Percentiles rank a stretch among this genome's conserved stretches.
phyloP scores from a whole-genome alignment of 1,140 invertebrate genomes.

The Cydia fagiglandana region DNA sequence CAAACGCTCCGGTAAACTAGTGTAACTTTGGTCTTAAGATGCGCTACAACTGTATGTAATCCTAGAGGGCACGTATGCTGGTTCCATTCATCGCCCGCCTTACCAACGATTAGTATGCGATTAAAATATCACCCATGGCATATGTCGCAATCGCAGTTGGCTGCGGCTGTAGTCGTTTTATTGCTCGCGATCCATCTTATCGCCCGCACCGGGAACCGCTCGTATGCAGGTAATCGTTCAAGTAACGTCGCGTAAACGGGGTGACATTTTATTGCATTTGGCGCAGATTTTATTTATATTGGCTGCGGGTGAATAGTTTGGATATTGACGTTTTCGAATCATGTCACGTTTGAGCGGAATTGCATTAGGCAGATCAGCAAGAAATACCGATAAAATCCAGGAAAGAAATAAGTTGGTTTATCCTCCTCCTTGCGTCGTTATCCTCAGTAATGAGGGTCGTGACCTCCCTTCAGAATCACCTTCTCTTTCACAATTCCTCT shows the following conservation, averaged over 20 bases:
- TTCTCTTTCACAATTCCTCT: no score
- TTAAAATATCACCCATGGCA: constrained; percentile 16
- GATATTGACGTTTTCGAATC: neutral
- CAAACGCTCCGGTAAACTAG: neutral
- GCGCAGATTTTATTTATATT: constrained; percentile 19
- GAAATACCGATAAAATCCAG: neutral
- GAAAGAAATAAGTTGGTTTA: neutral
- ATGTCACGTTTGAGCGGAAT: constrained; percentile 9
- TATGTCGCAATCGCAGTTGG: constrained; percentile 32
- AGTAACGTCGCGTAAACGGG: constrained; percentile 28
- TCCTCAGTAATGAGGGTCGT: no score
- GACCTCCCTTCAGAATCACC: no score
- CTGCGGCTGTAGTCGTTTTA: constrained; percentile 28
- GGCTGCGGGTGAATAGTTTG: neutral
- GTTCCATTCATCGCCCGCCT: neutral
- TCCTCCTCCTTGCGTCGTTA: no score
- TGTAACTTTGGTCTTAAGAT: neutral
- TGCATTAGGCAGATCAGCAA: neutral
- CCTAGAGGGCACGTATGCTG: neutral
- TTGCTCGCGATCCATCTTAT: constrained; percentile 31
- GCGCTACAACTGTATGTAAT: neutral
- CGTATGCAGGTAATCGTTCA: constrained; percentile 30
- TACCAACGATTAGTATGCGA: neutral
- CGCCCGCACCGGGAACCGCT: constrained; percentile 18
- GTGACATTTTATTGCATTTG: constrained; percentile 24